phyloP scores from a whole-genome alignment of 2,888 invertebrate genomes.

The Lasioglossum marginatum region DNA sequence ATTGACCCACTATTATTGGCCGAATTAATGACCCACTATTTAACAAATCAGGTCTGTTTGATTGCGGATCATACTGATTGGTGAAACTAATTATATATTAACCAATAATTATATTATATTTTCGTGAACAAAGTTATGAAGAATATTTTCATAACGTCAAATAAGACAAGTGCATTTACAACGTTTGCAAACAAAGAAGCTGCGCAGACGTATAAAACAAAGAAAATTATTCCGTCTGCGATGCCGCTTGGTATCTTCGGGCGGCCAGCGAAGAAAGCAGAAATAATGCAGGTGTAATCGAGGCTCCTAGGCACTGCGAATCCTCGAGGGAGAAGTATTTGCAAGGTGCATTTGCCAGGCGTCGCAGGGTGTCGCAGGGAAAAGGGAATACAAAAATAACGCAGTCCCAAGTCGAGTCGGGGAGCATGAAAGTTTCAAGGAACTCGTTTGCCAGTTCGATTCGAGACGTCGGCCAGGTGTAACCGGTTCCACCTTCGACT shows the following conservation, averaged over 20 bases:
- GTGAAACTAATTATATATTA: too few relatives aligned
- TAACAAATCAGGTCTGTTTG: too few relatives aligned
- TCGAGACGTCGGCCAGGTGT: constrained; percentile 37
- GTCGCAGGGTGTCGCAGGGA: background rate
- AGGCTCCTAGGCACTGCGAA: background rate
- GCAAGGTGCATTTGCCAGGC: background rate
- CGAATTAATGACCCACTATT: too few relatives aligned
- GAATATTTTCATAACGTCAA: background rate
- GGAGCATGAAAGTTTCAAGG: constrained; percentile 65
- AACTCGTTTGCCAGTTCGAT: constrained; percentile 65
- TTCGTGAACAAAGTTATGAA: background rate
- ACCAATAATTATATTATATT: too few relatives aligned
- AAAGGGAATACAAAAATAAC: constrained; percentile 57
- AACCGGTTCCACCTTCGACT: background rate
- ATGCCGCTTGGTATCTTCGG: background rate
- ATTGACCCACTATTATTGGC: background rate
- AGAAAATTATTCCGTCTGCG: background rate
- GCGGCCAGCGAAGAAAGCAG: background rate
- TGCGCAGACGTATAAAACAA: background rate
- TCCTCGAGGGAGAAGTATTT: background rate
- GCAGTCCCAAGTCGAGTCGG: constrained; percentile 37
- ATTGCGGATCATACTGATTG: too few relatives aligned
- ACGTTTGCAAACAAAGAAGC: background rate
- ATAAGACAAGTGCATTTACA: background rate
- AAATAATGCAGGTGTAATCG: constrained; percentile 15